Conservation (phyloP, 2,113 vertebrate species). For the Coregonus clupeaformis region DNA sequence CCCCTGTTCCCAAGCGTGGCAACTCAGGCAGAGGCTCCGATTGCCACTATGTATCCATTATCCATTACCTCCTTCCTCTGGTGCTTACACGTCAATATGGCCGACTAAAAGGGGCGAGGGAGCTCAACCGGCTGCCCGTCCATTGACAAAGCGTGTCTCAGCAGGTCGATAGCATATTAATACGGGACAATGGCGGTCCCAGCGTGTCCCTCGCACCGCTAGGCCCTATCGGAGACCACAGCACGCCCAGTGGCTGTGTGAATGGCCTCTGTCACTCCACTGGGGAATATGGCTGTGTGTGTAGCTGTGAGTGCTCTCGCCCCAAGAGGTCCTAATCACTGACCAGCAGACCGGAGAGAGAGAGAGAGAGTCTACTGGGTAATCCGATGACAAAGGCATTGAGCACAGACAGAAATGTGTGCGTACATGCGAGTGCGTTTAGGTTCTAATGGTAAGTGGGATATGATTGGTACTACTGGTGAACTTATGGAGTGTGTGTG, state of each 20-base stretch:
- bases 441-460: not conserved
- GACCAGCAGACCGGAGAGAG: conserved; percentile 57
- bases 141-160: conserved; percentile 73
- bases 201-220: conserved; percentile 61
- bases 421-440: not conserved
- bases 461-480: not conserved
- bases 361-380: conserved; percentile 23
- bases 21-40: conserved; percentile 56
- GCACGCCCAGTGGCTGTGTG: conserved; percentile 62
- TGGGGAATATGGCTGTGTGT: conserved; percentile 37
- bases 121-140: conserved; percentile 56
- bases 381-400: not conserved
- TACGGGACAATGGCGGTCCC: conserved; percentile 67
- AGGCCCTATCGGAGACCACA: conserved; percentile 60
- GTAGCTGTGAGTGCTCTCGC: conserved; percentile 12
- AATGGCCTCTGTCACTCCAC: conserved; percentile 62
- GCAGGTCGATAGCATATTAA: conserved; percentile 77
- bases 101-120: conserved; percentile 52
- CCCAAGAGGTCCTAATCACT: conserved; percentile 61
- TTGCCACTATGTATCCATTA: conserved; percentile 74
- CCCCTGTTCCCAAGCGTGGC: conserved; percentile 51
- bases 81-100: conserved; percentile 71
- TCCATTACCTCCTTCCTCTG: conserved; percentile 75
- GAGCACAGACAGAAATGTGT: conserved; percentile 14
- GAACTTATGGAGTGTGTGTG: not conserved